Evolutionary conservation across 2,888 invertebrate species (phyloP).

Genomic region (Agrenia bidenticulata): DNA sequence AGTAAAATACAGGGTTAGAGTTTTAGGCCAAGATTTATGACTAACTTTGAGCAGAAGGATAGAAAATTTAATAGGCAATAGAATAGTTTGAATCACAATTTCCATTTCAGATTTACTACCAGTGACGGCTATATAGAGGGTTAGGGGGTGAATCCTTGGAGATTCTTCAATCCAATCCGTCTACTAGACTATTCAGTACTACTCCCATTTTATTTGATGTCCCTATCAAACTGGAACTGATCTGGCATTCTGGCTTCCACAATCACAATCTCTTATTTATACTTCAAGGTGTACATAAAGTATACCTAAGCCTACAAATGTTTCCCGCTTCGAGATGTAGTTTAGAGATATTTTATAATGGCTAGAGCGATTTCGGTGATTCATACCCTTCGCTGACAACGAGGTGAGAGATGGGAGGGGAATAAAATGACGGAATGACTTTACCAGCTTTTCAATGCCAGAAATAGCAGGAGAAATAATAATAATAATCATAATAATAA

Average conservation of each 20-base stretch:
- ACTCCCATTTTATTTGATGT: slow-evolving; percentile 11
- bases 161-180: slow-evolving; percentile 8
- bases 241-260: background rate
- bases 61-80: slow-evolving; percentile 28
- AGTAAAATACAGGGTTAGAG: background rate
- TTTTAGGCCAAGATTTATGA: background rate
- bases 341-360: too few species aligned
- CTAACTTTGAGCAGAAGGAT: slow-evolving; percentile 11
- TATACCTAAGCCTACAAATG: too few species aligned
- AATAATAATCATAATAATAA: too few species aligned
- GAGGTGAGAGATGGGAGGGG: too few species aligned
- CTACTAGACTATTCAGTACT: background rate
- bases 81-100: slow-evolving; percentile 32
- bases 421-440: too few species aligned
- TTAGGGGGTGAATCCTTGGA: background rate
- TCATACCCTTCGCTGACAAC: too few species aligned
- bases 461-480: too few species aligned
- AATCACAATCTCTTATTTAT: too few species aligned
- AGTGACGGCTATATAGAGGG: background rate
- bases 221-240: slow-evolving; percentile 12
- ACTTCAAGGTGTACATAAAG: too few species aligned
- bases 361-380: too few species aligned
- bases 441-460: too few species aligned
- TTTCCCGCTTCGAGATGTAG: too few species aligned
- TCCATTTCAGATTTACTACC: slow-evolving; percentile 26